Conservation (phyloP, 2,888 invertebrate genomes). For the Pseudococcus viburni region DNA sequence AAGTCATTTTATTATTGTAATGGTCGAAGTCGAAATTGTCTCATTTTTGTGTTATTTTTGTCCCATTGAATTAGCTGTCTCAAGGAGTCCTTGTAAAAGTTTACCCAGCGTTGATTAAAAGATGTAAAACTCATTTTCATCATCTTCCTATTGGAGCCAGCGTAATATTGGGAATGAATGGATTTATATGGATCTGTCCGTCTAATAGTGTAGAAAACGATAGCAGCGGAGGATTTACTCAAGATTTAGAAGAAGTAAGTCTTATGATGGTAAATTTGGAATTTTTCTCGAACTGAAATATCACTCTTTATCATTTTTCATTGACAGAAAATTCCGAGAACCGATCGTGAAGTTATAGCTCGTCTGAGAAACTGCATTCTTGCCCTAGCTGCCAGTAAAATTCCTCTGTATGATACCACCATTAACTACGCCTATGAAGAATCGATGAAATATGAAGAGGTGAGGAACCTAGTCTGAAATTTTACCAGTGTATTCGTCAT, state of each 20-base stretch:
- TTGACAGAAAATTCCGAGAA: conserved; percentile 47
- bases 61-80: conserved; percentile 76
- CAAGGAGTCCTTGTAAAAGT: conserved; percentile 93
- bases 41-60: conserved; percentile 16
- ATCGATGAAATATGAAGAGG: conserved; percentile 82
- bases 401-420: conserved; percentile 93
- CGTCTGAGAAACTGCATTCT: conserved; percentile 91
- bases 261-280: not conserved
- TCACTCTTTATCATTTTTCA: not conserved
- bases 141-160: conserved; percentile 92
- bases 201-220: conserved; percentile 75
- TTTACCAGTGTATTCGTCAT: not conserved
- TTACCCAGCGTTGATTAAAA: conserved; percentile 90
- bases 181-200: conserved; percentile 94
- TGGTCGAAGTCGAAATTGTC: not conserved
- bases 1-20: not conserved
- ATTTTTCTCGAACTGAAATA: not conserved
- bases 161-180: conserved; percentile 95
- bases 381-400: conserved; percentile 87
- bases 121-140: conserved; percentile 96
- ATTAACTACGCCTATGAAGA: conserved; percentile 92
- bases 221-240: conserved; percentile 81
- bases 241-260: conserved; percentile 79
- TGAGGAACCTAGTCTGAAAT: not conserved
- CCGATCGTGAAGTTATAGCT: conserved; percentile 83